These are phyloP conservation scores for Zosterops borbonicus DNA, from an alignment of 2,113 vertebrate genomes.

Conservation along the genomic window DNA sequence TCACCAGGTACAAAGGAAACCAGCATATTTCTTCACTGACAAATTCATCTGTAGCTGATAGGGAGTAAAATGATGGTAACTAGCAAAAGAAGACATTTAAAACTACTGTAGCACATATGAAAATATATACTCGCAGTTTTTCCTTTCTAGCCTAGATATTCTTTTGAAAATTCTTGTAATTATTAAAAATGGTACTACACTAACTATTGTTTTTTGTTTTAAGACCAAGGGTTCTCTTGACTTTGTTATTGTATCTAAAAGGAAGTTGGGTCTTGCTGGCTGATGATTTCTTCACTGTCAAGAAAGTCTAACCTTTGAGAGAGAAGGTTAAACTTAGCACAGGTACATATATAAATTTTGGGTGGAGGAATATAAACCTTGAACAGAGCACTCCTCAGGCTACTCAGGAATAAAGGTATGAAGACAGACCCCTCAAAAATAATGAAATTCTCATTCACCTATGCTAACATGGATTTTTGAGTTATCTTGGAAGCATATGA, in stretches of 20 bases:
- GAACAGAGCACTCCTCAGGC: not conserved
- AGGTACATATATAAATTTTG: not conserved
- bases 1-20: not conserved
- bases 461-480: not conserved
- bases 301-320: not conserved
- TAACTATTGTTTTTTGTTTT: not conserved
- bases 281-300: not conserved
- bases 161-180: not conserved
- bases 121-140: not conserved
- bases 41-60: not conserved
- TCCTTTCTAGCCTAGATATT: not conserved
- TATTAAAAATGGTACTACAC: not conserved
- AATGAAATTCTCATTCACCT: not conserved
- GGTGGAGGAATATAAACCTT: not conserved
- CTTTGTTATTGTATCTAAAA: not conserved
- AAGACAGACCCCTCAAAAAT: accelerated
- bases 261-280: not conserved
- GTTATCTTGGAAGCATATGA: not conserved
- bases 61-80: not conserved
- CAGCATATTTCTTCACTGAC: not conserved
- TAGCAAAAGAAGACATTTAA: not conserved
- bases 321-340: not conserved
- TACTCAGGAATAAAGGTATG: not conserved
- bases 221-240: not conserved
- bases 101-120: not conserved